Evolutionary conservation across 2,797 vertebrate genomes (phyloP).

Genomic region (Podargus strigoides): DNA sequence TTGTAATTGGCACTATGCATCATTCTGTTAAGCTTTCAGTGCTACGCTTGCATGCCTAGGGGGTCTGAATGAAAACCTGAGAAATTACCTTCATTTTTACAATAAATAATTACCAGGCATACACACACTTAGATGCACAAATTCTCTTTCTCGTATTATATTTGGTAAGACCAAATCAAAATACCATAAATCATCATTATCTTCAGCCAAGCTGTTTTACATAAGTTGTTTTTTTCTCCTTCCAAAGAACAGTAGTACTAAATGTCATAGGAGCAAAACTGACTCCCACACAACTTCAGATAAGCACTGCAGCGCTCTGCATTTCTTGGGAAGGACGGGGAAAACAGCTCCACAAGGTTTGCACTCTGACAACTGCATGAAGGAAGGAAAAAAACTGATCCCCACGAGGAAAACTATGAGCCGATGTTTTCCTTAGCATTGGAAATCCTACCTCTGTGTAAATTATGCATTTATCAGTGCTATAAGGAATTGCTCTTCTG

Average conservation of each 20-base stretch:
- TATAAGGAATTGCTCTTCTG: neutral
- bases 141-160: neutral
- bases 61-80: neutral
- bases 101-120: neutral
- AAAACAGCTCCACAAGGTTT: neutral
- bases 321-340: neutral
- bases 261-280: conserved; percentile 18
- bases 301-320: neutral
- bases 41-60: neutral
- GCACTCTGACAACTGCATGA: neutral
- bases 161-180: neutral
- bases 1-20: neutral
- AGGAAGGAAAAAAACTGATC: neutral
- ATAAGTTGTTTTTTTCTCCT: neutral
- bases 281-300: conserved; percentile 7
- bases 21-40: neutral
- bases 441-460: neutral
- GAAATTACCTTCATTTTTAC: neutral
- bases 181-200: neutral
- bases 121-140: rapidly evolving
- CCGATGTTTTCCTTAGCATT: neutral
- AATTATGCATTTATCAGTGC: neutral
- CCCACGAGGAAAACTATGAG: neutral
- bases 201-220: neutral
- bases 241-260: neutral